phyloP scores from a whole-genome alignment of 2,797 vertebrate genomes.

The Schizopygopsis malacanthus region DNA sequence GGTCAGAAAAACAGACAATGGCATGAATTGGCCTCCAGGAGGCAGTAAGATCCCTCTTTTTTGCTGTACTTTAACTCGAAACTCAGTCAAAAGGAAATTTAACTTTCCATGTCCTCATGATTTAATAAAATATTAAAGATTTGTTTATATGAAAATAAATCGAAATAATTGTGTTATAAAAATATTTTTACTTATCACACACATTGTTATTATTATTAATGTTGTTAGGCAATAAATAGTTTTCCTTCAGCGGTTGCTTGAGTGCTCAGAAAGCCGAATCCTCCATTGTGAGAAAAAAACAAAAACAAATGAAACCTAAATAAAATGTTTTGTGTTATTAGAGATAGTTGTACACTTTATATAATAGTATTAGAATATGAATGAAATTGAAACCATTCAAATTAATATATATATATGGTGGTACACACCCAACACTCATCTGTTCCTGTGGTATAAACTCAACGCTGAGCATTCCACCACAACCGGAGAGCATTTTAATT shows the following conservation, averaged over 20 bases:
- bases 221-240: neutral
- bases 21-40: neutral
- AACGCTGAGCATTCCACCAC: neutral
- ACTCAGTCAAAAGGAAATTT: neutral
- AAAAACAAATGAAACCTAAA: neutral
- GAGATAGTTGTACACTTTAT: no score
- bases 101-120: no score
- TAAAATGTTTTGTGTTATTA: neutral
- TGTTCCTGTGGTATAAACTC: neutral
- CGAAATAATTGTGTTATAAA: neutral
- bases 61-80: neutral
- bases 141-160: neutral
- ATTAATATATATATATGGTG: neutral
- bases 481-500: neutral
- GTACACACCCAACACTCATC: neutral
- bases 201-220: neutral
- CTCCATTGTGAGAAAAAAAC: neutral
- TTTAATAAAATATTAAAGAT: neutral
- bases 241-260: neutral
- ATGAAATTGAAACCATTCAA: neutral
- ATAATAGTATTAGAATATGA: neutral
- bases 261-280: neutral
- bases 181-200: neutral
- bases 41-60: neutral
- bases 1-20: neutral